Conservation (phyloP, 2,797 vertebrate species). For the Menidia menidia region DNA sequence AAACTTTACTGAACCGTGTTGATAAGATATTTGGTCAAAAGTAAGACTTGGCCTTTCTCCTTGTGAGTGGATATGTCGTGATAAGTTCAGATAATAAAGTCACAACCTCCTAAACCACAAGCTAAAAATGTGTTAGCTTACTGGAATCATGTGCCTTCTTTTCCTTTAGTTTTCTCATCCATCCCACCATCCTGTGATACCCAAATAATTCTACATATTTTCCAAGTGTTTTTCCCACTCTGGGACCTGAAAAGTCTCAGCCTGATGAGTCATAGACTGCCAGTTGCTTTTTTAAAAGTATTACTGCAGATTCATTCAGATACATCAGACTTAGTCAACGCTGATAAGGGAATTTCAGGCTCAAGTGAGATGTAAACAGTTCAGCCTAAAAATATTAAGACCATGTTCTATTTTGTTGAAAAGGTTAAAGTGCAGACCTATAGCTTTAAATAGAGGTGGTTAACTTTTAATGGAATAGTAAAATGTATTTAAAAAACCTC, state of each 20-base stretch:
- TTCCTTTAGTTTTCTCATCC: conserved; percentile 9
- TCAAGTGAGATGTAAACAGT: conserved; percentile 16
- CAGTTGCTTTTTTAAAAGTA: conserved; percentile 45
- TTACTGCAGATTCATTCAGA: conserved; percentile 42
- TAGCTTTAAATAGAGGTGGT: background rate
- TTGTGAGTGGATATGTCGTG: conserved; percentile 2
- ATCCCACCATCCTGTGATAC: conserved; percentile 39
- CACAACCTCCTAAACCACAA: conserved; percentile 13
- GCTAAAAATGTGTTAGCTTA: conserved; percentile 24
- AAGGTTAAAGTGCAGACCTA: background rate
- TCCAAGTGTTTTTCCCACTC: conserved; percentile 26
- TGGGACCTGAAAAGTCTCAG: conserved; percentile 36
- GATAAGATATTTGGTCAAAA: background rate
- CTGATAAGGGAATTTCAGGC: conserved; percentile 22
- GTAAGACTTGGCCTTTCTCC: background rate
- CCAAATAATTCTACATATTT: conserved; percentile 42
- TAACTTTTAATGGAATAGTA: background rate
- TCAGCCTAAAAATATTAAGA: conserved; percentile 13
- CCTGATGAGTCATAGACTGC: conserved; percentile 66
- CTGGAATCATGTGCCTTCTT: conserved; percentile 18
- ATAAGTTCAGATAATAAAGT: conserved; percentile 15
- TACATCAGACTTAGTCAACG: conserved; percentile 28
- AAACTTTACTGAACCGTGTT: background rate
- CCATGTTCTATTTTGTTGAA: background rate
- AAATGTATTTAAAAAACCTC: background rate